These are phyloP conservation scores for Platycnemis pennipes DNA, from an alignment of 2,888 invertebrate species.

Conservation along the genomic window DNA sequence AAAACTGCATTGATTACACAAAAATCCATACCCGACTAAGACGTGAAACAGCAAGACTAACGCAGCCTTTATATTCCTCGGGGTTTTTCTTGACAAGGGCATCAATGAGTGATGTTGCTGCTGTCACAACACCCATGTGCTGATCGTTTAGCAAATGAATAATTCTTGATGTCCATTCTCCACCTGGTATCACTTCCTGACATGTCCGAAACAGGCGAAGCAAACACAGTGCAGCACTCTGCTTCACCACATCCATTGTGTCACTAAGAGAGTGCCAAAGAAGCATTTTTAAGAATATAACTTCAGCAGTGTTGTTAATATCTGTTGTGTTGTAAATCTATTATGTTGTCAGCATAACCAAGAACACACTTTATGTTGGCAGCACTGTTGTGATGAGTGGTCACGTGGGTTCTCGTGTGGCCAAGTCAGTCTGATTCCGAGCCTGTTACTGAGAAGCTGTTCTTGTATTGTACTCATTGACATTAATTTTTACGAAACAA, in stretches of 20 bases:
- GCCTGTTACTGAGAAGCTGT: too few relatives aligned
- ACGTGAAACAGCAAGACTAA: slow-evolving; percentile 97
- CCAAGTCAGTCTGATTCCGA: too few relatives aligned
- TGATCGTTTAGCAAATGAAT: slow-evolving; percentile 99
- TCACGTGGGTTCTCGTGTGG: too few relatives aligned
- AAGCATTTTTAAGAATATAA: too few relatives aligned
- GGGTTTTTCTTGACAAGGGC: slow-evolving; percentile 99
- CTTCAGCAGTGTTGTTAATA: too few relatives aligned
- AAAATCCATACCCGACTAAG: slow-evolving; percentile 87
- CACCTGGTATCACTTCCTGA: slow-evolving; percentile 97
- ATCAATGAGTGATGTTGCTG: slow-evolving; percentile 98
- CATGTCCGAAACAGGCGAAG: slow-evolving; percentile 96
- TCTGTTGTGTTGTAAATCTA: too few relatives aligned
- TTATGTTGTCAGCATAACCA: too few relatives aligned
- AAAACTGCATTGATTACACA: neutral
- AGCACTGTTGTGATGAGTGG: too few relatives aligned
- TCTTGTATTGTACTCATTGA: too few relatives aligned
- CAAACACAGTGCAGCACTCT: slow-evolving; percentile 98
- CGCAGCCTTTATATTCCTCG: slow-evolving; percentile 99
- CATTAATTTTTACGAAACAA: too few relatives aligned
- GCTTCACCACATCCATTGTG: slow-evolving; percentile 99
- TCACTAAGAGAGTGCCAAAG: slow-evolving; percentile 84
- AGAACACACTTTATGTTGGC: too few relatives aligned
- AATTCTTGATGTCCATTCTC: slow-evolving; percentile 99
- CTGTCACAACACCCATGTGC: slow-evolving; percentile 99